phyloP scores from a whole-genome alignment of 2,888 invertebrate species.

The Andricus curvator region DNA sequence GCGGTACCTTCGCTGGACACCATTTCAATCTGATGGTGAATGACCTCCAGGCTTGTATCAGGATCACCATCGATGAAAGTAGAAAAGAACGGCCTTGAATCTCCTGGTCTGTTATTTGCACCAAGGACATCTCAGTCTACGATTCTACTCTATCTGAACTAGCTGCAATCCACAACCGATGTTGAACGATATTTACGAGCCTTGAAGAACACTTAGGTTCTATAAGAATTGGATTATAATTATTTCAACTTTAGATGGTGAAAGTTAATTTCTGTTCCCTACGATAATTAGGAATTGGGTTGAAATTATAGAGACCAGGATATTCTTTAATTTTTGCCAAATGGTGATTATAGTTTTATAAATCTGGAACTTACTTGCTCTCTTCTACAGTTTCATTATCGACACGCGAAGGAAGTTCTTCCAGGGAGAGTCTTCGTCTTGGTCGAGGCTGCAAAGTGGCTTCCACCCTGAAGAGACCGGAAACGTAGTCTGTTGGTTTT shows the following conservation, averaged over 20 bases:
- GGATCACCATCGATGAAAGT: conserved; percentile 32
- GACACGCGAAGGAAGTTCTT: conserved; percentile 63
- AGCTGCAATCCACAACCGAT: background rate
- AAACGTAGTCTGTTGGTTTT: conserved; percentile 85
- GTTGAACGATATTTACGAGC: background rate
- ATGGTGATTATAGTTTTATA: background rate
- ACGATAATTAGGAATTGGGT: background rate
- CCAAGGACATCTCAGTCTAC: background rate
- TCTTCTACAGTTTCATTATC: conserved; percentile 69
- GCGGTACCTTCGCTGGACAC: conserved; percentile 33
- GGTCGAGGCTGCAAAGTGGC: conserved; percentile 79
- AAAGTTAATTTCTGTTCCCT: conserved; percentile 17
- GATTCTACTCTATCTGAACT: conserved; percentile 7
- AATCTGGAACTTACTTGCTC: conserved; percentile 63
- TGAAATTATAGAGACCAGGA: background rate
- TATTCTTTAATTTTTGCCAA: background rate
- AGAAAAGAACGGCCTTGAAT: conserved; percentile 37
- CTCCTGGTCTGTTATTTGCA: conserved; percentile 14
- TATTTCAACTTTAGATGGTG: conserved; percentile 23
- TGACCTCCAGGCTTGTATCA: conserved; percentile 32
- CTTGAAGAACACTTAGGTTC: background rate
- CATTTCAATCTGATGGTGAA: conserved; percentile 33
- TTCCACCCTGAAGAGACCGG: conserved; percentile 83
- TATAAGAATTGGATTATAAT: conserved; percentile 7
- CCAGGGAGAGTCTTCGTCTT: conserved; percentile 70